A percentile compares a stretch with the other conserved stretches of the same genome.
Conservation (phyloP, 2,797 vertebrate species). For the Lerista edwardsae region DNA sequence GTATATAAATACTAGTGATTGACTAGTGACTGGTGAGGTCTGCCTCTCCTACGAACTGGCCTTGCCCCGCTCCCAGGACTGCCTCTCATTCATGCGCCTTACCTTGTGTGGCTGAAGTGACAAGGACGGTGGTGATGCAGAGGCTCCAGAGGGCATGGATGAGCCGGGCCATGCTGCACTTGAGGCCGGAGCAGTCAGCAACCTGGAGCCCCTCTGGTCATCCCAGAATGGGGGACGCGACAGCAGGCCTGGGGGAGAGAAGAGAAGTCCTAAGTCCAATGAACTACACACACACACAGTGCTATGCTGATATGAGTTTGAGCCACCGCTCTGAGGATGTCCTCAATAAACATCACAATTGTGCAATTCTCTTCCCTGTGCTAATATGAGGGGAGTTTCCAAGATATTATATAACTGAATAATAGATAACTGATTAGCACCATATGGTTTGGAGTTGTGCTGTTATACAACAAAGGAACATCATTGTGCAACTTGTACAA, state of each 20-base stretch:
- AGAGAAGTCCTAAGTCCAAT: neutral
- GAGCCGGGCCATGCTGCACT: constrained; percentile 68
- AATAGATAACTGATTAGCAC: too few species aligned
- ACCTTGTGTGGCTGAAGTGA: constrained; percentile 77
- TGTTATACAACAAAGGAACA: too few species aligned
- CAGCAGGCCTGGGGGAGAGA: constrained; percentile 25
- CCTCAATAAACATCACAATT: neutral
- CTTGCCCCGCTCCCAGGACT: neutral
- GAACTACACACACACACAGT: neutral
- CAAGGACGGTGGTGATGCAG: constrained; percentile 68
- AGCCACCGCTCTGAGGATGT: neutral
- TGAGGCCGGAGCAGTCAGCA: constrained; percentile 31
- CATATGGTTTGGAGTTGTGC: too few species aligned
- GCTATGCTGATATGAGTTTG: neutral
- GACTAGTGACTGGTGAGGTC: too few species aligned
- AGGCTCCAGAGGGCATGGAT: constrained; percentile 71
- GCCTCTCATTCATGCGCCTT: constrained; percentile 16
- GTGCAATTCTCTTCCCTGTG: too few species aligned
- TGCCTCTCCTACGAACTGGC: neutral
- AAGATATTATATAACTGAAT: too few species aligned
- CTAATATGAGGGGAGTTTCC: too few species aligned
- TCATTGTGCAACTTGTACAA: too few species aligned
- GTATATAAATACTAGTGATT: too few species aligned
- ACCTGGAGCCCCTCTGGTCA: constrained; percentile 25
- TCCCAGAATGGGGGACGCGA: constrained; percentile 22